Percentiles rank a stretch among this genome's conserved stretches.
Conservation (phyloP, 2,113 vertebrate species). For the Thermophis baileyi region DNA sequence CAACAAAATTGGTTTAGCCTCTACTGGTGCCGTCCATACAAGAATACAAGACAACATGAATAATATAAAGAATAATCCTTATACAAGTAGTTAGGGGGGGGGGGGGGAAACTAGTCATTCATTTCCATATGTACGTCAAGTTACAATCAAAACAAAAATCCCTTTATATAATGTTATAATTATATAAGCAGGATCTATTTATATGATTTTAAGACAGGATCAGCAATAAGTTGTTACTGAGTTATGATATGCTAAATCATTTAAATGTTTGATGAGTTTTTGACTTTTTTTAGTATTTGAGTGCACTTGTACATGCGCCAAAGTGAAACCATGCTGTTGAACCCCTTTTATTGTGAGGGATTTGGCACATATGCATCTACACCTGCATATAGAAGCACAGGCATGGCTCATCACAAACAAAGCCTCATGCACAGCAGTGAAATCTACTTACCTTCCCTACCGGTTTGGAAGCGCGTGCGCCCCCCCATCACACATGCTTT, state of each 20-base stretch:
- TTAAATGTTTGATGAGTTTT: background rate
- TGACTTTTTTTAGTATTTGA: background rate
- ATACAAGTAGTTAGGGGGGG: no score
- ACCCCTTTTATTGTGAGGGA: background rate
- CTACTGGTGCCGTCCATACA: no score
- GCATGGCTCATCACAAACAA: background rate
- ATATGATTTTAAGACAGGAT: background rate
- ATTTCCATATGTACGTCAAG: background rate
- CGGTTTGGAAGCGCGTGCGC: no score
- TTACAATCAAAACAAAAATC: background rate
- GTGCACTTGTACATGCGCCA: background rate
- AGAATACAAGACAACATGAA: no score
- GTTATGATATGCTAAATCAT: background rate
- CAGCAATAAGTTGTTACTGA: background rate
- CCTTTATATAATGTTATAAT: background rate
- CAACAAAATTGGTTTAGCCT: no score
- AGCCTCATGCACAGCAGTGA: no score
- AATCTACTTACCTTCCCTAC: no score
- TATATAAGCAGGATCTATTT: background rate
- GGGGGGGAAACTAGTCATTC: no score
- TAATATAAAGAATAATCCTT: no score
- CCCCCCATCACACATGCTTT: no score
- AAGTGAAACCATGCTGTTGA: background rate
- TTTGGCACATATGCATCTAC: background rate
- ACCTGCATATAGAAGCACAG: background rate